These are phyloP conservation scores for Pachypanchax playfairii DNA, from an alignment of 2,113 vertebrate genomes.

Conservation along the genomic window DNA sequence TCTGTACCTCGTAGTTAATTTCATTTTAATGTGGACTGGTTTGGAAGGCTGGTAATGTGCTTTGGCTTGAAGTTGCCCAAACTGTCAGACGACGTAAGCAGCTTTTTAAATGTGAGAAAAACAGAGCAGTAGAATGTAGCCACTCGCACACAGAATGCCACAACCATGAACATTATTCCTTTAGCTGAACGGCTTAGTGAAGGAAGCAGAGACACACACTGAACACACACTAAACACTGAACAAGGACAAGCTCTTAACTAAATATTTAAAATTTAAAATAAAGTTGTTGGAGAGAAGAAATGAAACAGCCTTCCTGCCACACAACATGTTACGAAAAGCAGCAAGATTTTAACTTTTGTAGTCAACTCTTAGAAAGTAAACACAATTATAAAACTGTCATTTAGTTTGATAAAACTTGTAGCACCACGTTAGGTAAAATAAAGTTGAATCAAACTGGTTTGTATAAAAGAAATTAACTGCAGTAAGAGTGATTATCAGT, in stretches of 20 bases:
- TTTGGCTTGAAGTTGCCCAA: conserved; percentile 46
- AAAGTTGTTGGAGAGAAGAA: neutral
- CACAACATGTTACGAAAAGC: conserved; percentile 15
- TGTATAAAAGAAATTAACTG: no score
- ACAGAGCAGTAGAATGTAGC: conserved; percentile 45
- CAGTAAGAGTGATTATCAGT: no score
- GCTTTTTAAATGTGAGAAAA: conserved; percentile 59
- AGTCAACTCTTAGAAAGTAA: conserved; percentile 11
- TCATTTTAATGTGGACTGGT: conserved; percentile 65
- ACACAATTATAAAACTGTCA: neutral
- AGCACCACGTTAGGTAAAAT: no score
- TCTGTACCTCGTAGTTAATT: conserved; percentile 61
- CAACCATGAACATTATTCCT: conserved; percentile 46
- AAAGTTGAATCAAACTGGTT: no score
- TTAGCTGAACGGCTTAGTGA: conserved; percentile 45
- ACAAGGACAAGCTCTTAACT: conserved; percentile 14
- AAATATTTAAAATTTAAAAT: conserved; percentile 12
- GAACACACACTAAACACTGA: conserved; percentile 37
- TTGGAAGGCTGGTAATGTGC: conserved; percentile 54
- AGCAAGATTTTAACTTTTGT: conserved; percentile 23
- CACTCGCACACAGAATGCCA: conserved; percentile 63
- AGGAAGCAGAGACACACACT: conserved; percentile 49
- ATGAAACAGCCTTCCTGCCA: no score
- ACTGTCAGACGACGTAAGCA: conserved; percentile 66
- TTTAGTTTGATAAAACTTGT: neutral